Evolutionary conservation across 2,797 vertebrate genomes (phyloP).

Genomic region (Lophius americanus): DNA sequence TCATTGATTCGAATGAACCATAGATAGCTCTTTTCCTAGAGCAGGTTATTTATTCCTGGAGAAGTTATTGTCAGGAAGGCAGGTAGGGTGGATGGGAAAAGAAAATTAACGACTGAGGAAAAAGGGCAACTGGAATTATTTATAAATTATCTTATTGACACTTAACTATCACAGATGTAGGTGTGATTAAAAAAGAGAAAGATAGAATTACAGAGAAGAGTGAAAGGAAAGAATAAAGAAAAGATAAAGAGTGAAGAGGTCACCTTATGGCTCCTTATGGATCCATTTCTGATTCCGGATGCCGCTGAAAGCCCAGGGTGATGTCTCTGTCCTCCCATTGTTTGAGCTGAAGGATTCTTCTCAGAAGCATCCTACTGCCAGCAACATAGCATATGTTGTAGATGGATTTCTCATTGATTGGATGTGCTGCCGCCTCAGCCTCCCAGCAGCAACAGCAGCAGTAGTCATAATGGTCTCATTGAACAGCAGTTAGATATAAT

Average conservation of each 20-base stretch:
- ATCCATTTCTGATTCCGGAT: conserved; percentile 70
- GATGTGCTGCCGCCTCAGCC: conserved; percentile 76
- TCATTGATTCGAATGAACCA: conserved; percentile 60
- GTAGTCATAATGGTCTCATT: conserved; percentile 76
- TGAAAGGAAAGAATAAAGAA: conserved; percentile 24
- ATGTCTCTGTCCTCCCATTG: conserved; percentile 66
- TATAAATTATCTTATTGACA: conserved; percentile 60
- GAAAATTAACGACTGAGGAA: conserved; percentile 21
- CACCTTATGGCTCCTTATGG: conserved; percentile 50
- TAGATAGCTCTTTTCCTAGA: conserved; percentile 50
- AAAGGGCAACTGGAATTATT: conserved; percentile 60
- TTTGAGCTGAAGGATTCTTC: conserved; percentile 76
- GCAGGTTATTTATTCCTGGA: not conserved
- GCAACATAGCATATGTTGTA: conserved; percentile 79
- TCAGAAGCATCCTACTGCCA: conserved; percentile 77
- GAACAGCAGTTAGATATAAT: conserved; percentile 83
- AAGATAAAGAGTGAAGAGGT: conserved; percentile 59
- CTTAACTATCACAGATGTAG: conserved; percentile 53
- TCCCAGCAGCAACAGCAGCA: conserved; percentile 68
- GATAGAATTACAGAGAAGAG: conserved; percentile 7
- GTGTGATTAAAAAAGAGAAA: conserved; percentile 15
- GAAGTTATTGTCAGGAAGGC: conserved; percentile 29
- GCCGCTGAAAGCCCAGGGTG: conserved; percentile 55
- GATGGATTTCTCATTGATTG: conserved; percentile 85
- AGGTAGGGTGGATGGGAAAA: not conserved